These are phyloP conservation scores for Cheiracanthium punctorium DNA, from an alignment of 2,888 invertebrate genomes.

Conservation along the genomic window DNA sequence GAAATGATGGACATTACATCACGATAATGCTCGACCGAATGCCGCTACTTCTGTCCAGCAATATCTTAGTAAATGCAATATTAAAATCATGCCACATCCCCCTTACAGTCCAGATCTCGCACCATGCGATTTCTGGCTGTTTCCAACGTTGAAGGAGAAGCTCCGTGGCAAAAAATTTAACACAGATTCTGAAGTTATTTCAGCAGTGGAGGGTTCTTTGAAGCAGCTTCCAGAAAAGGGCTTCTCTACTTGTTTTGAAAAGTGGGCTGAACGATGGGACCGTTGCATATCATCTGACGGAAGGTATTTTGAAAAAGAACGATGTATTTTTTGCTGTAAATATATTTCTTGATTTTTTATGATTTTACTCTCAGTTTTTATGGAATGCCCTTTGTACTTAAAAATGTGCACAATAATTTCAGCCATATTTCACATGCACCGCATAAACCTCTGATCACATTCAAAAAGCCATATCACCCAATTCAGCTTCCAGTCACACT, in stretches of 20 bases:
- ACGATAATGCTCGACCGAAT: slow-evolving; percentile 12
- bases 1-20: slow-evolving; percentile 3
- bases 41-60: slow-evolving; percentile 20
- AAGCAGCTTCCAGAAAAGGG: neutral
- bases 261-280: neutral
- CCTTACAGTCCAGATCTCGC: neutral
- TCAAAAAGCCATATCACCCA: too few species aligned
- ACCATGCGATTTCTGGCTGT: slow-evolving; percentile 10
- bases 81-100: slow-evolving; percentile 10
- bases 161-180: slow-evolving; percentile 8
- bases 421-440: too few species aligned
- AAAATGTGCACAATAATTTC: too few species aligned
- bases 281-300: slow-evolving; percentile 17
- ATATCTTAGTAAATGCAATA: slow-evolving; percentile 23
- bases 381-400: neutral
- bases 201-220: slow-evolving; percentile 1
- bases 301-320: slow-evolving; percentile 17
- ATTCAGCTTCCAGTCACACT: too few species aligned
- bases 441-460: too few species aligned
- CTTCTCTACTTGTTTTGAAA: slow-evolving; percentile 16
- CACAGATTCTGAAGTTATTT: slow-evolving; percentile 13
- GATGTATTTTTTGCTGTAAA: neutral
- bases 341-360: slow-evolving; percentile 24
- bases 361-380: slow-evolving; percentile 20
- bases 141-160: slow-evolving; percentile 13